Base-by-base conservation (phyloP, 2,888 invertebrate genomes). In the Pemphredon lugubris region DNA sequence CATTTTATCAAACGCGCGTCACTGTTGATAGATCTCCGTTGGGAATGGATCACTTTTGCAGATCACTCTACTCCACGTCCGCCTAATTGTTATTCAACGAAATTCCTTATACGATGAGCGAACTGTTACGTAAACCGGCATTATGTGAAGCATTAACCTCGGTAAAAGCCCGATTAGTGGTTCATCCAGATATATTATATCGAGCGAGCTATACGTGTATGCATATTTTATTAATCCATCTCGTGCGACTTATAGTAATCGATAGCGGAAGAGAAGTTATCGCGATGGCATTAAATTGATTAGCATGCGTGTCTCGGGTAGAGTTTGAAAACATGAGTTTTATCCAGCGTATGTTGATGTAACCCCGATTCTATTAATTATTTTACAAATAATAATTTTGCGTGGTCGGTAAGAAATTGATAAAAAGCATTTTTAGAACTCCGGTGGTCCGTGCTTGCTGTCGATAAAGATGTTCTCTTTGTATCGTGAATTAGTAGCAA, bases 71-170 rank as follows among this genome's bases (percentile, higher is more conserved):
- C 53, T 48, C 53, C 50, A 53, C 50, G 53, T 39, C 39, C 30
- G 53, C 42, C 68, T 60, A 73, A 68, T 65, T n/a, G n/a, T n/a
- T 45, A 37, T 47, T 14, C 44, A 39, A 37, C 23, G 45, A 37
- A 51, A 18, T 50, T 26, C 32, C 40, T 26, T 39, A 20, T 13
- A 37, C 21, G 32, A 55, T 34, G 48, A 45, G 45, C 5, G 42
- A 21, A 21, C 26, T 26, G 54, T 72, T 72, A 59, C 48, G 14
- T 70, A 72, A 72, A 63, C 13, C 0, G 26, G 5, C 13, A 20
- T 70, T 72, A 45, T 20, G 44, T 70, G 64, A 72, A 50, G 39
- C 47, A 51, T 59, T 45, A 44, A 57, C 57, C 48, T 21, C 50
- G 4, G 7, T 21, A 23, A 72, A 39, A 61, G 18, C 13, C 23